These are phyloP conservation scores for Steinernema hermaphroditum DNA, from an alignment of 2,888 invertebrate genomes.

Conservation along the genomic window DNA sequence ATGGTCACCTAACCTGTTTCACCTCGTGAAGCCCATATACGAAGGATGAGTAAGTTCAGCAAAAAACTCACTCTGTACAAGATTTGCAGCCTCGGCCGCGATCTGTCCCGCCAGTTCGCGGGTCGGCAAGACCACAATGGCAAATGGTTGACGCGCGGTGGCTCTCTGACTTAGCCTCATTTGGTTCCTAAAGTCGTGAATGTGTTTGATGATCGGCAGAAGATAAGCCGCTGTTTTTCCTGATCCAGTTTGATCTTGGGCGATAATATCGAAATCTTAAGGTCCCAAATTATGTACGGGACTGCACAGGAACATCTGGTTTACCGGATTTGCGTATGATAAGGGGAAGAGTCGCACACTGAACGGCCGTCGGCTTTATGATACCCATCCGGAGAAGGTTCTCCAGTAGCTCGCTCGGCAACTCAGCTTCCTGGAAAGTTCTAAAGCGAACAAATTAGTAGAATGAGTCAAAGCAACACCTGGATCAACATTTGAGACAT, in stretches of 20 bases:
- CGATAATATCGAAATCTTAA: background rate
- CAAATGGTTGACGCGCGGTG: too few species aligned
- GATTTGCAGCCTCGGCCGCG: background rate
- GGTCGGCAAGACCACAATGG: background rate
- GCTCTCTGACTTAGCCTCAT: too few species aligned
- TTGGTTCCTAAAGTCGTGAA: background rate
- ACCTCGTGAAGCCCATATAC: too few species aligned
- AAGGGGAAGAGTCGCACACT: background rate
- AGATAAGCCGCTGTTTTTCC: background rate
- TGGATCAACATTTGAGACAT: too few species aligned
- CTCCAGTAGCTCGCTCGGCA: background rate
- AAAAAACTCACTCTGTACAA: background rate
- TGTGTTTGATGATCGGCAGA: background rate
- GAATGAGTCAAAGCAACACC: too few species aligned
- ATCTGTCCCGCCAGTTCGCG: background rate
- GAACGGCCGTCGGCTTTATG: background rate
- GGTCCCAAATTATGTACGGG: background rate
- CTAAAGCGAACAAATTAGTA: background rate
- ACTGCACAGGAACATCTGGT: background rate
- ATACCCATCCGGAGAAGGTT: background rate
- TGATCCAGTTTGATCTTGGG: background rate
- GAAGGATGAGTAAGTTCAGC: background rate
- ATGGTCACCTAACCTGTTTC: too few species aligned
- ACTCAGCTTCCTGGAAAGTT: background rate
- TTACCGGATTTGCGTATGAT: background rate